phyloP scores from a whole-genome alignment of 2,113 vertebrate genomes.

The Mugil cephalus region DNA sequence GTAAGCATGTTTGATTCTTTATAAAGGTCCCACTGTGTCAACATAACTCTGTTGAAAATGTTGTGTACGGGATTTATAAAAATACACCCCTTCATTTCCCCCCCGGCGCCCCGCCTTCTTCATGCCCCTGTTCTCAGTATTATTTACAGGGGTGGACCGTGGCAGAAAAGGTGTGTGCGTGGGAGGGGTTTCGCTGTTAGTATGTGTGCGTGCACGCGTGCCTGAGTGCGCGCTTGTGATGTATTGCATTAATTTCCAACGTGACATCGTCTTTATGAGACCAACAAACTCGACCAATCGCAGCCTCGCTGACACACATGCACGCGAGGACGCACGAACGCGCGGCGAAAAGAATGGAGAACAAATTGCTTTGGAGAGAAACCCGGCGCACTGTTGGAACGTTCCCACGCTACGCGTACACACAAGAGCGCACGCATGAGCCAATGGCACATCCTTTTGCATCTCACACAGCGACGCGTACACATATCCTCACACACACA shows the following conservation, averaged over 20 bases:
- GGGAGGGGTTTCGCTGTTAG: constrained; percentile 2
- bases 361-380: constrained; percentile 79
- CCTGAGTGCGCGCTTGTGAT: constrained; percentile 76
- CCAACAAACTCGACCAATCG: constrained; percentile 74
- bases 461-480: constrained; percentile 13
- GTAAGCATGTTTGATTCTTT: constrained; percentile 35
- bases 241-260: constrained; percentile 87
- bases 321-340: constrained; percentile 31
- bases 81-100: constrained; percentile 38
- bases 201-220: constrained; percentile 41
- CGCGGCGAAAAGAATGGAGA: constrained; percentile 60
- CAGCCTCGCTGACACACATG: constrained; percentile 45
- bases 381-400: constrained; percentile 47
- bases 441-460: not conserved
- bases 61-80: constrained; percentile 16
- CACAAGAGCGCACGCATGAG: constrained; percentile 14
- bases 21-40: constrained; percentile 38
- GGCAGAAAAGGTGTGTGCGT: constrained; percentile 42
- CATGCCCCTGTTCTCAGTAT: constrained; percentile 36
- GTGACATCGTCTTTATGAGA: constrained; percentile 84
- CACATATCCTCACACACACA: constrained; percentile 9
- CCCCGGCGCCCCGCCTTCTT: constrained; percentile 21
- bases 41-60: constrained; percentile 50
- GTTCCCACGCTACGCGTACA: constrained; percentile 47
- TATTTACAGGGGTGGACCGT: constrained; percentile 68